Percentiles rank a stretch among this genome's conserved stretches.
Evolutionary conservation across 2,113 vertebrate genomes (phyloP).

Genomic region (Eleginops maclovinus): DNA sequence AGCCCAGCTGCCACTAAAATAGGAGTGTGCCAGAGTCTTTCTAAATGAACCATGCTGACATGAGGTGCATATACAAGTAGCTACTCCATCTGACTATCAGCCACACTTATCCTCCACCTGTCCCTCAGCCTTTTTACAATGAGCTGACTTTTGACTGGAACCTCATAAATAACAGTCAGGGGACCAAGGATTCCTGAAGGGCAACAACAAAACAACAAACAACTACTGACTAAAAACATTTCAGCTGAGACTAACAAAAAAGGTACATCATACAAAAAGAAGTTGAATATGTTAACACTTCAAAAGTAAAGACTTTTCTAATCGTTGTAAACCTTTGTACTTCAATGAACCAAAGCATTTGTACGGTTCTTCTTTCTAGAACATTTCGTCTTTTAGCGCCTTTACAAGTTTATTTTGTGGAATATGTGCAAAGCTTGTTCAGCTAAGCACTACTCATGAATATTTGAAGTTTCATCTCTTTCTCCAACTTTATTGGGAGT

Average conservation of each 20-base stretch:
- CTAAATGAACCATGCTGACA: conserved; percentile 46
- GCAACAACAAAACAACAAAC: too few relatives aligned
- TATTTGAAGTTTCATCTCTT: conserved; percentile 37
- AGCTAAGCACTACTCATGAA: conserved; percentile 24
- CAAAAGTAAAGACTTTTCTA: conserved; percentile 5
- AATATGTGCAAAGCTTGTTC: conserved; percentile 24
- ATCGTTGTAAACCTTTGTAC: background rate
- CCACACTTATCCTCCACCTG: conserved; percentile 23
- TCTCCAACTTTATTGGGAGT: conserved; percentile 28
- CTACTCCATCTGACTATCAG: conserved; percentile 24
- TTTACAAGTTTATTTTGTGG: conserved; percentile 28
- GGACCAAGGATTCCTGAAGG: background rate
- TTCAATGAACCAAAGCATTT: conserved; percentile 3
- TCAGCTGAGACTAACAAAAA: background rate
- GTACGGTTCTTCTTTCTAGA: background rate
- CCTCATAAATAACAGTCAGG: background rate
- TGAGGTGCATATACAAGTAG: conserved; percentile 43
- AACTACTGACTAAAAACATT: background rate
- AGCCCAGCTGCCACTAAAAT: conserved; percentile 52
- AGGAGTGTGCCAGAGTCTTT: conserved; percentile 35
- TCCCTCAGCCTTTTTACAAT: conserved; percentile 8
- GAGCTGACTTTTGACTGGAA: conserved; percentile 24
- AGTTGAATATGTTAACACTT: conserved; percentile 3
- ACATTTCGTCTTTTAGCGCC: background rate
- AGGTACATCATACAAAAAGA: background rate